Base-by-base conservation (phyloP, 2,888 invertebrate genomes). In the Phyllotreta cruciferae region DNA sequence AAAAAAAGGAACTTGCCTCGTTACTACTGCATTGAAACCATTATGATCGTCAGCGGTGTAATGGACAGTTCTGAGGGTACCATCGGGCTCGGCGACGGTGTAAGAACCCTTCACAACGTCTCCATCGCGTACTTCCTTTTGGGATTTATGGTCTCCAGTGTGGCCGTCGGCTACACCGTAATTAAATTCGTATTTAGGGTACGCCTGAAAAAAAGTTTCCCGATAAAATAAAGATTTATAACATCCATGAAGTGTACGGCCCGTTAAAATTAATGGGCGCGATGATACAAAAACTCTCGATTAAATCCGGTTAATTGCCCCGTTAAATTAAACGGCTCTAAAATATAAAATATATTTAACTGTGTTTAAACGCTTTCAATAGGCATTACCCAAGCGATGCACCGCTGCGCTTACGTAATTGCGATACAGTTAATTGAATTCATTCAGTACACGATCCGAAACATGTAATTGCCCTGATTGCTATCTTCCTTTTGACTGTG, bases 1-100 rank as follows among this genome's bases (percentile, higher is more conserved):
- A 13, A 44, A 44, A n/a, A 44, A 44, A 6, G 14, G 7, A 3
- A 14, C 85, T 82, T 78, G 14, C 49, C 85, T 87, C 69, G 87
- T 86, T 4, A 89, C 89, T 52, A 88, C 85, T 34, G 89, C 89
- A 74, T 89, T 89, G 82, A 90, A 90, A 7, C 90, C 90, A 71
- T 84, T 86, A 77, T 88, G 88, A 74, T 88, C 87, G 74, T 90
- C 89, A 45, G 90, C 90, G 13, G 87, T 84, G 78, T 90, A 90
- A 67, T 86, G 84, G 42, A 90, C 90, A 42, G 85, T 79, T 50
- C 78, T 70, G 9, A 75, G 75, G 56, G 82, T 80, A 42, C 83
- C 83, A 55, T 83, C 83, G 6, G 82, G 74, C 66, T 83, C 83
- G 55, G 82, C 73, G 42, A 83, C 78, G 9, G 80, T 79, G 75